These are phyloP conservation scores for Aspidiotus destructor DNA, from an alignment of 2,888 invertebrate genomes.

Conservation along the genomic window DNA sequence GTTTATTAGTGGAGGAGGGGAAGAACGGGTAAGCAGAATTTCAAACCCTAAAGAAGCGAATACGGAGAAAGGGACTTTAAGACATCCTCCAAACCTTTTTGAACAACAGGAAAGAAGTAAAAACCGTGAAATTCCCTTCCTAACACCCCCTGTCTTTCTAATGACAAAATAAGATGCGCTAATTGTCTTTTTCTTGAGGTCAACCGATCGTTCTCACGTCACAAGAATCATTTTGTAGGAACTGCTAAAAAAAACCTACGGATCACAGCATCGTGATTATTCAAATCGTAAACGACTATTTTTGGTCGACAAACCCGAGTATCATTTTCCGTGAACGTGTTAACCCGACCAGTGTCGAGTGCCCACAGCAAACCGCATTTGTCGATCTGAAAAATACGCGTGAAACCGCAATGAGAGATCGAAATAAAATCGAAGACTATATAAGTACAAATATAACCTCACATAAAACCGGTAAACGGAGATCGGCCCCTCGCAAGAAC, in stretches of 20 bases:
- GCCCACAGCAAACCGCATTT: slow-evolving; percentile 70
- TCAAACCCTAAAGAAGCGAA: too few relatives aligned
- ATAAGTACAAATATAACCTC: neutral
- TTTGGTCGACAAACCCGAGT: slow-evolving; percentile 51
- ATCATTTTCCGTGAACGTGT: slow-evolving; percentile 47
- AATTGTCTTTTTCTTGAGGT: too few relatives aligned
- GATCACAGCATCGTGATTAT: slow-evolving; percentile 40
- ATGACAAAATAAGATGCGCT: too few relatives aligned
- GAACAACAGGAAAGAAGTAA: too few relatives aligned
- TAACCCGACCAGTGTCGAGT: slow-evolving; percentile 60
- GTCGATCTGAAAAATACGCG: slow-evolving; percentile 46
- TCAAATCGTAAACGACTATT: slow-evolving; percentile 61
- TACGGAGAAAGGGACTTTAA: too few relatives aligned
- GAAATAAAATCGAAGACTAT: neutral
- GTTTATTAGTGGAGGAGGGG: too few relatives aligned
- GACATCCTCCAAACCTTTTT: too few relatives aligned
- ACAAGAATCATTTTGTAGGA: too few relatives aligned
- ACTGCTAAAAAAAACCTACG: neutral
- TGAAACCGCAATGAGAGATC: neutral
- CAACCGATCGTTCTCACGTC: too few relatives aligned
- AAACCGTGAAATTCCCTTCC: too few relatives aligned
- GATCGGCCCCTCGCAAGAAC: slow-evolving; percentile 16
- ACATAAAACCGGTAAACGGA: slow-evolving; percentile 26
- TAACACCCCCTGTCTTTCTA: too few relatives aligned
- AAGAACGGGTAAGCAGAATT: too few relatives aligned